Percentiles rank a stretch among this genome's conserved stretches.
Conservation (phyloP, 2,888 invertebrate species). For the Nezara viridula region DNA sequence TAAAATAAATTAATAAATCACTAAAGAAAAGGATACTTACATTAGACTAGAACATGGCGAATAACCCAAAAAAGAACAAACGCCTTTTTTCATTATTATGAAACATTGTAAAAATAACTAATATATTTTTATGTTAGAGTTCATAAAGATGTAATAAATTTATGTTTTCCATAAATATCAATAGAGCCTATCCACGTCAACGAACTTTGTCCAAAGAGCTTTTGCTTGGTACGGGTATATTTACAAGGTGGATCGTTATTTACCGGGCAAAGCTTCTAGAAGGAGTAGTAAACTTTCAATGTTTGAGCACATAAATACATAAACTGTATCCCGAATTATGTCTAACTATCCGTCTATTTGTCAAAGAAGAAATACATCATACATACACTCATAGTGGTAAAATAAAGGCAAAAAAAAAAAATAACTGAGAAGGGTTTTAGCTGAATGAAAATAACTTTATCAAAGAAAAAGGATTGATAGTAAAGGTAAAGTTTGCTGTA, state of each 20-base stretch:
- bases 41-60: not conserved
- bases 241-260: not conserved
- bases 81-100: not conserved
- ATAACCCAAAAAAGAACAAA: not conserved
- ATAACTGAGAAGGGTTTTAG: not conserved
- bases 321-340: not conserved
- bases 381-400: too few relatives aligned
- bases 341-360: not conserved
- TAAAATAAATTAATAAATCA: too few relatives aligned
- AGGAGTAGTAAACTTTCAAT: not conserved
- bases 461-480: not conserved
- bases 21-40: too few relatives aligned
- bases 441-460: not conserved
- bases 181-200: not conserved
- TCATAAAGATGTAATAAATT: not conserved
- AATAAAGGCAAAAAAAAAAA: not conserved
- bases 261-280: not conserved
- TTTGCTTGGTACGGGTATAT: not conserved
- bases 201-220: not conserved
- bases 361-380: too few relatives aligned
- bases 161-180: slow-evolving; percentile 10
- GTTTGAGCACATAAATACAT: slow-evolving; percentile 16
- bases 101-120: not conserved
- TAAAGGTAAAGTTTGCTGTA: not conserved
- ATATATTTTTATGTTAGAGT: not conserved